Conservation (phyloP, 1,140 invertebrate genomes). For the Neodiprion lecontei region DNA sequence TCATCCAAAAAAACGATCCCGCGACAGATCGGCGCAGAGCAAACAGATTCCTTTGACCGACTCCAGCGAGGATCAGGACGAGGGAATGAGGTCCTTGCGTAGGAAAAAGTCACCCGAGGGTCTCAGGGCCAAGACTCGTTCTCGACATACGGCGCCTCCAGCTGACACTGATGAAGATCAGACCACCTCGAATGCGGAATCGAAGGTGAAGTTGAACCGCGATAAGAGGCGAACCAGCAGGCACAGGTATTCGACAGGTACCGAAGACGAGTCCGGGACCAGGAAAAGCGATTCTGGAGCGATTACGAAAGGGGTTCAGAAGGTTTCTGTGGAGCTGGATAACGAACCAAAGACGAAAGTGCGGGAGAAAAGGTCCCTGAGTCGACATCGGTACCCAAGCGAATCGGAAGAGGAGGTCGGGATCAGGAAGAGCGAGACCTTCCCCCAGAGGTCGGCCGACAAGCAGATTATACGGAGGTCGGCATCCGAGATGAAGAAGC, state of each 20-base stretch:
- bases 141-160: neutral
- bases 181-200: neutral
- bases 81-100: constrained; percentile 24
- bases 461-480: constrained; percentile 24
- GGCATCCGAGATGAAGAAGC: constrained; percentile 41
- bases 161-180: constrained; percentile 5
- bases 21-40: constrained; percentile 30
- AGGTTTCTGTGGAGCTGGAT: too few species aligned
- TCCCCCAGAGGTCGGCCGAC: constrained; percentile 9
- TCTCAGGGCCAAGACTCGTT: constrained; percentile 10
- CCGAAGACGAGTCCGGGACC: constrained; percentile 21
- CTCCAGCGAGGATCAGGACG: constrained; percentile 44
- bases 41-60: constrained; percentile 34
- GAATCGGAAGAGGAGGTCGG: constrained; percentile 33
- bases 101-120: constrained; percentile 43
- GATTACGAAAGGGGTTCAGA: too few species aligned
- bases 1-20: constrained; percentile 23
- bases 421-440: constrained; percentile 34
- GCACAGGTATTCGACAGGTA: constrained; percentile 12
- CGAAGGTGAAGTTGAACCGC: constrained; percentile 16
- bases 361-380: constrained; percentile 26
- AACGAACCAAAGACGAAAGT: neutral
- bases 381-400: constrained; percentile 32
- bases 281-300: neutral
- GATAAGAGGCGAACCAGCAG: constrained; percentile 1